Evolutionary conservation across 2,113 vertebrate species (phyloP), one percentile per base, ranked within the genome.

Genomic region (Panurus biarmicus): DNA sequence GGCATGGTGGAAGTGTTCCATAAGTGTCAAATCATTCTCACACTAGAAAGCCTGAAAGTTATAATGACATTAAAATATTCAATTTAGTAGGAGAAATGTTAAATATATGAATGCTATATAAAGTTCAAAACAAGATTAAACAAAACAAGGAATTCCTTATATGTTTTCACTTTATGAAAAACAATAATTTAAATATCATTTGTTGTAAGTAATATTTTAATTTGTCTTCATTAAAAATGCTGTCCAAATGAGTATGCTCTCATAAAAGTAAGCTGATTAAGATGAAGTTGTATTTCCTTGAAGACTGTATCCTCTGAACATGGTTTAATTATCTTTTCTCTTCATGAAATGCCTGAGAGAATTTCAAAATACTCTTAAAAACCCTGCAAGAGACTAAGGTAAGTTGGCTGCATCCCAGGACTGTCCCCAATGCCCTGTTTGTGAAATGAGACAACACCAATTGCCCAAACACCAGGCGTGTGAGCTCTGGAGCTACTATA

Each of bases 41-140:
- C 66, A 91, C 74, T 61, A 90, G 75, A 88, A 90, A 90, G 24
- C 22, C 69, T 26, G 2, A 71, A 87, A 94, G 33, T 71, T 93
- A 87, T 83, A 93, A 87, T 60, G 58, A 76, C 44, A 91, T 91
- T 80, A 94, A 91, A 95, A 94, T 94, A 97, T 53, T 93, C 33
- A 42, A 57, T 91, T 94, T 88, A 86, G 47, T 67, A 64, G 47
- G 60, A 70, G 88, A 93, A 93, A 85, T 67, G 56, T 74, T 80
- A 94, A 95, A 62, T 80, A 74, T 64, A 84, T 36, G 50, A 90
- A 86, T 47, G 33, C 10, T 86, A 77, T 83, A 66, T 53, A 71
- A 73, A 91, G 64, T 80, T 95, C 35, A 95, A 90, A 93, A 19
- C 22, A 80, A 87, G 83, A 85, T 60, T 64, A 89, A 82, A 85